These are phyloP conservation scores for Panorpa germanica DNA, from an alignment of 2,888 invertebrate species.

Conservation along the genomic window DNA sequence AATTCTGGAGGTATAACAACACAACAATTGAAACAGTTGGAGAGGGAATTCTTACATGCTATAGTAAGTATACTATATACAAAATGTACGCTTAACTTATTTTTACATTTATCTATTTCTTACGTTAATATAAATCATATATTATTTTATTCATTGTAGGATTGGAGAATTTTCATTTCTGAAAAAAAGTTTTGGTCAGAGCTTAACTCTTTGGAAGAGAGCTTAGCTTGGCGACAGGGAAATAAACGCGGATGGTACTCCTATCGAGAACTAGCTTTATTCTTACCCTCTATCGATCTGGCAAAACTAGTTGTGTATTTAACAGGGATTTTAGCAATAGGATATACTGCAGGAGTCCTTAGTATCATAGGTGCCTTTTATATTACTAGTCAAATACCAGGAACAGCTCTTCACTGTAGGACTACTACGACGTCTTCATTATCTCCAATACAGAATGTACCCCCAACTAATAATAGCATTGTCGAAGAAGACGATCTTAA, in stretches of 20 bases:
- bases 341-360: constrained; percentile 24
- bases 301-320: constrained; percentile 21
- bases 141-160: constrained; percentile 27
- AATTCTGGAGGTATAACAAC: constrained; percentile 57
- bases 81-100: constrained; percentile 6
- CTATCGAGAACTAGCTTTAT: constrained; percentile 52
- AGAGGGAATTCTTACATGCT: constrained; percentile 73
- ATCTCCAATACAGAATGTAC: too few relatives aligned
- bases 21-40: constrained; percentile 58
- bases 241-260: constrained; percentile 61
- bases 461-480: too few relatives aligned
- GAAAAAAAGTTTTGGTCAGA: constrained; percentile 57
- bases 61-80: constrained; percentile 44
- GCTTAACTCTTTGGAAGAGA: constrained; percentile 45
- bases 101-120: constrained; percentile 8
- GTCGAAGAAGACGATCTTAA: too few relatives aligned
- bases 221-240: constrained; percentile 56
- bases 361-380: constrained; percentile 27
- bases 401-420: constrained; percentile 27
- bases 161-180: constrained; percentile 74
- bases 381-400: constrained; percentile 29
- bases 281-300: constrained; percentile 21
- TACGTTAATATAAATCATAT: constrained; percentile 6
- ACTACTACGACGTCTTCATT: too few relatives aligned
- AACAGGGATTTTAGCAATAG: constrained; percentile 20